phyloP scores from a whole-genome alignment of 1,140 invertebrate genomes.

The Gryon sp. region DNA sequence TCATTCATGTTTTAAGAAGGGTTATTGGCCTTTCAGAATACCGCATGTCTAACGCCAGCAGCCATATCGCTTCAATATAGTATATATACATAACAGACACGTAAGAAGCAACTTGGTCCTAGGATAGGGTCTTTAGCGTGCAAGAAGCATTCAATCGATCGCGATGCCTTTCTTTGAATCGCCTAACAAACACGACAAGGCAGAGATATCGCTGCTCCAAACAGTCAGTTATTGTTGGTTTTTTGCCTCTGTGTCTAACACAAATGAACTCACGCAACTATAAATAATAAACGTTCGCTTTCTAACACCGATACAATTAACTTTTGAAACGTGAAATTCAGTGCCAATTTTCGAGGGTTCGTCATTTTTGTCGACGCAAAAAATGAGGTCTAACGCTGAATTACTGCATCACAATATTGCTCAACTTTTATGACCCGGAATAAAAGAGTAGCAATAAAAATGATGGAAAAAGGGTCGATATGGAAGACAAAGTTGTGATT shows the following conservation, averaged over 20 bases:
- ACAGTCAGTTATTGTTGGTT: conserved; percentile 56
- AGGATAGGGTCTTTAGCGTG: conserved; percentile 61
- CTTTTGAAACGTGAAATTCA: neutral
- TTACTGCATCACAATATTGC: conserved; percentile 46
- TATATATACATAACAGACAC: conserved; percentile 36
- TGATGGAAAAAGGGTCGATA: conserved; percentile 42
- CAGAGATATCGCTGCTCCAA: conserved; percentile 52
- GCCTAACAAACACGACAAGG: conserved; percentile 12
- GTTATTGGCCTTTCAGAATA: conserved; percentile 50
- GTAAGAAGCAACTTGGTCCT: conserved; percentile 56
- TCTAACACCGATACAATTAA: conserved; percentile 24
- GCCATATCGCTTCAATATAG: conserved; percentile 26
- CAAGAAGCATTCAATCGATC: conserved; percentile 59
- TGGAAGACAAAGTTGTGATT: conserved; percentile 43
- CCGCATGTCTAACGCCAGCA: conserved; percentile 21
- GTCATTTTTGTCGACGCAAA: conserved; percentile 22
- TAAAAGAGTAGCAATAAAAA: conserved; percentile 46
- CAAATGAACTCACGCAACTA: conserved; percentile 53
- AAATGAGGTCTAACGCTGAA: conserved; percentile 30
- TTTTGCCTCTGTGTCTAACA: conserved; percentile 13
- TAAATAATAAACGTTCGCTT: conserved; percentile 45
- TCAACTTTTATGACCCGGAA: conserved; percentile 43
- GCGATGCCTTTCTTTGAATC: conserved; percentile 49
- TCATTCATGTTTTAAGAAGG: conserved; percentile 34
- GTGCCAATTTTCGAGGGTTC: conserved; percentile 35